Percentiles rank a stretch among this genome's conserved stretches.
phyloP scores from a whole-genome alignment of 2,888 invertebrate genomes.

The Tenthredo mesomela region DNA sequence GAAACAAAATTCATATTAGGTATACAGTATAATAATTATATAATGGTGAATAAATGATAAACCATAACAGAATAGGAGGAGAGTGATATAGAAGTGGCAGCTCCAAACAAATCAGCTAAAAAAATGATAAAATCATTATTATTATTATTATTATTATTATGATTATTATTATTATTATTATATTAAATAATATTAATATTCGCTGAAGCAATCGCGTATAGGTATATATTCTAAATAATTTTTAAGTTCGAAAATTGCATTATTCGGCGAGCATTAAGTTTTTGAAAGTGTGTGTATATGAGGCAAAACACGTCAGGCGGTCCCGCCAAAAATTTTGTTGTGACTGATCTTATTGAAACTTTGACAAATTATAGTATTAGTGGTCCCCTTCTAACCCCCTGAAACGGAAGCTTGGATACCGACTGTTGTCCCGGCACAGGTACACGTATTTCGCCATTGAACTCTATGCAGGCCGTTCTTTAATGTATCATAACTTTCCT shows the following conservation, averaged over 20 bases:
- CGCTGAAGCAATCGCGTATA: conserved; percentile 34
- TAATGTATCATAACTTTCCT: no score
- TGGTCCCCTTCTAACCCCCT: no score
- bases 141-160: conserved; percentile 18
- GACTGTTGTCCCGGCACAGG: no score
- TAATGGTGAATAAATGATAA: conserved; percentile 24
- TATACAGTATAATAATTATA: conserved; percentile 14
- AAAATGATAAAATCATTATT: conserved; percentile 52
- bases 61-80: conserved; percentile 45
- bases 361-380: no score
- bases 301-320: no score
- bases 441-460: no score
- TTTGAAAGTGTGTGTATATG: conserved; percentile 5
- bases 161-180: conserved; percentile 18
- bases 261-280: conserved; percentile 44
- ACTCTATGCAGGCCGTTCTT: no score
- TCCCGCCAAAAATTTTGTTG: no score
- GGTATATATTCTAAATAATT: neutral
- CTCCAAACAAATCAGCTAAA: conserved; percentile 53
- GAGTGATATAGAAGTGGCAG: conserved; percentile 41
- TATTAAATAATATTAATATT: conserved; percentile 21
- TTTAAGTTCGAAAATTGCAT: conserved; percentile 11
- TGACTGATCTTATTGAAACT: no score
- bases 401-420: no score
- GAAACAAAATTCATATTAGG: neutral